phyloP scores from a whole-genome alignment of 1,140 invertebrate genomes.

The Calliopsis andreniformis region DNA sequence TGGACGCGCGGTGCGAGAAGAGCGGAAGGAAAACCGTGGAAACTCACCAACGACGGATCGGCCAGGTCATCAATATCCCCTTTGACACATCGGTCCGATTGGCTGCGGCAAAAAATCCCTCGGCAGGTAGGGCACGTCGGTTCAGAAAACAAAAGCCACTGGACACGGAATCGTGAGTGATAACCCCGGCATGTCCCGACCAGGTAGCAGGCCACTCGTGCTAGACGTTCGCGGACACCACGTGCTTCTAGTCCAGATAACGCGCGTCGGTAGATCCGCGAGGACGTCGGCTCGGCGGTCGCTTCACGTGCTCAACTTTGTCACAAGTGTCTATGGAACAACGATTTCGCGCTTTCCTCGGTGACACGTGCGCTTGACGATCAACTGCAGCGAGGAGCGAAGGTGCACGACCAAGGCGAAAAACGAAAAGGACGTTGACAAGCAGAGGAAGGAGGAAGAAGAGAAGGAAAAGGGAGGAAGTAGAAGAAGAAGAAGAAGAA shows the following conservation, averaged over 20 bases:
- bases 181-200: neutral
- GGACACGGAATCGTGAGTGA: neutral
- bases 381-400: neutral
- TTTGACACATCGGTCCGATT: slow-evolving; percentile 19
- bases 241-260: slow-evolving; percentile 15
- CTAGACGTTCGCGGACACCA: slow-evolving; percentile 9
- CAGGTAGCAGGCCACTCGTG: neutral
- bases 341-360: slow-evolving; percentile 49
- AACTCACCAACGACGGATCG: slow-evolving; percentile 66
- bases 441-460: neutral
- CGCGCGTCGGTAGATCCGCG: neutral
- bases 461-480: neutral
- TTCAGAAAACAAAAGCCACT: neutral
- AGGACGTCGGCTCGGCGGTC: neutral
- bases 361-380: slow-evolving; percentile 53
- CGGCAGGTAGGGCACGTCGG: neutral
- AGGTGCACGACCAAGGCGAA: neutral
- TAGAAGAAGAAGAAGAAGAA: neutral
- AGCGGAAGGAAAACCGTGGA: neutral
- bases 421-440: slow-evolving; percentile 3
- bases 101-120: slow-evolving; percentile 3
- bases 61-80: slow-evolving; percentile 18
- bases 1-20: neutral
- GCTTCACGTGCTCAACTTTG: slow-evolving; percentile 28
- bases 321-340: slow-evolving; percentile 25